Evolutionary conservation across 2,797 vertebrate species (phyloP).

Genomic region (Alcedo quadribrachys): DNA sequence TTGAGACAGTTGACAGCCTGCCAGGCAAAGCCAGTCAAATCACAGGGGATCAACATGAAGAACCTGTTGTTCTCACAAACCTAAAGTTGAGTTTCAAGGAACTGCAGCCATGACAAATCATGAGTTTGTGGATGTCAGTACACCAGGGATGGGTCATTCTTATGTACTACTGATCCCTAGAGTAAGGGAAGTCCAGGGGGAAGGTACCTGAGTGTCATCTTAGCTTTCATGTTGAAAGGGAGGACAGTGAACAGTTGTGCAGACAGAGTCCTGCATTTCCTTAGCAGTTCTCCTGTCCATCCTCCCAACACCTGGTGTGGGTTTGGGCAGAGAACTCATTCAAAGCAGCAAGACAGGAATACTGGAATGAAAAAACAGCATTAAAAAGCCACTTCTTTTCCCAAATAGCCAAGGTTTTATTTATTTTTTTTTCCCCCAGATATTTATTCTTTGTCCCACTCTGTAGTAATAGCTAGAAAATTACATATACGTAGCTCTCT

Average conservation of each 20-base stretch:
- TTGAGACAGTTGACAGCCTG: constrained; percentile 19
- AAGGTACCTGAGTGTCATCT: constrained; percentile 57
- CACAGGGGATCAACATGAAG: constrained; percentile 3
- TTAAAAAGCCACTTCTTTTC: not conserved
- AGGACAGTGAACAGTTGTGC: not conserved
- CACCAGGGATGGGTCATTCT: constrained; percentile 59
- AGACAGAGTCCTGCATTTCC: not conserved
- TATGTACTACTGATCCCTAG: constrained; percentile 61
- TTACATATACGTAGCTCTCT: not conserved
- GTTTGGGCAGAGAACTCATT: not conserved
- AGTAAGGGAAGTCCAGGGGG: constrained; percentile 39
- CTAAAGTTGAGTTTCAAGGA: constrained; percentile 56
- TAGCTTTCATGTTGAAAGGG: not conserved
- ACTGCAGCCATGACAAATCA: constrained; percentile 63
- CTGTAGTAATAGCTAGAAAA: not conserved
- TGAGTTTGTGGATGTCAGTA: constrained; percentile 52
- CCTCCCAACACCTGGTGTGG: not conserved
- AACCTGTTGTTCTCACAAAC: constrained; percentile 55
- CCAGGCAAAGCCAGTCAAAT: constrained; percentile 27
- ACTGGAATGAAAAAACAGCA: not conserved
- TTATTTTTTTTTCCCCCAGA: not conserved
- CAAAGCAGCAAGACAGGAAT: not conserved
- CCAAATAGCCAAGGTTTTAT: not conserved
- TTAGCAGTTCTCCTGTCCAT: not conserved
- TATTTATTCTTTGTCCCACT: not conserved